phyloP scores from a whole-genome alignment of 2,888 invertebrate genomes.

The Drosophila histrio region DNA sequence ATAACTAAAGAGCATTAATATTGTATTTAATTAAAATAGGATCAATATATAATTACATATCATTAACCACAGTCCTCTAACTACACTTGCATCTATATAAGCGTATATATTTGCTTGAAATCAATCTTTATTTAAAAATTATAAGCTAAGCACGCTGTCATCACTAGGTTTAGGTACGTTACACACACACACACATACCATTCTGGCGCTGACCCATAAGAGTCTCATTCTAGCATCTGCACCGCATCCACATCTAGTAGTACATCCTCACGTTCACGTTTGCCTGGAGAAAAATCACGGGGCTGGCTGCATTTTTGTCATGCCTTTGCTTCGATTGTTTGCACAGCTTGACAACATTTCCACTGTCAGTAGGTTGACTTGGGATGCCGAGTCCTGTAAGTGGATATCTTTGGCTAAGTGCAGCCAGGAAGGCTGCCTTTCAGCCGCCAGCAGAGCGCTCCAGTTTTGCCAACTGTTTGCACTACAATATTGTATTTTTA shows the following conservation, averaged over 20 bases:
- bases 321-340: constrained; percentile 63
- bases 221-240: constrained; percentile 4
- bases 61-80: too few species aligned
- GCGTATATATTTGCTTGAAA: too few species aligned
- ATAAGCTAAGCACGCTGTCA: constrained; percentile 13
- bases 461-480: constrained; percentile 62
- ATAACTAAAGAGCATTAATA: neutral
- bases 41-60: too few species aligned
- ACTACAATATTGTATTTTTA: constrained; percentile 69
- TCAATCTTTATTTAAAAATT: neutral
- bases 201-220: constrained; percentile 7
- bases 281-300: constrained; percentile 44
- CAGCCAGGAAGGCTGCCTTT: constrained; percentile 32
- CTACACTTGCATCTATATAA: too few species aligned
- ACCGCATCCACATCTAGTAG: constrained; percentile 3
- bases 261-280: constrained; percentile 26
- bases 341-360: constrained; percentile 68
- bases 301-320: constrained; percentile 51
- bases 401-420: constrained; percentile 72
- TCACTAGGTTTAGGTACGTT: constrained; percentile 17
- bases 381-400: constrained; percentile 49
- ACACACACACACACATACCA: neutral
- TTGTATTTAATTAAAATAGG: too few species aligned
- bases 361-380: constrained; percentile 48
- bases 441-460: constrained; percentile 36